phyloP scores from a whole-genome alignment of 2,888 invertebrate species.

The Dastarcus helophoroides region DNA sequence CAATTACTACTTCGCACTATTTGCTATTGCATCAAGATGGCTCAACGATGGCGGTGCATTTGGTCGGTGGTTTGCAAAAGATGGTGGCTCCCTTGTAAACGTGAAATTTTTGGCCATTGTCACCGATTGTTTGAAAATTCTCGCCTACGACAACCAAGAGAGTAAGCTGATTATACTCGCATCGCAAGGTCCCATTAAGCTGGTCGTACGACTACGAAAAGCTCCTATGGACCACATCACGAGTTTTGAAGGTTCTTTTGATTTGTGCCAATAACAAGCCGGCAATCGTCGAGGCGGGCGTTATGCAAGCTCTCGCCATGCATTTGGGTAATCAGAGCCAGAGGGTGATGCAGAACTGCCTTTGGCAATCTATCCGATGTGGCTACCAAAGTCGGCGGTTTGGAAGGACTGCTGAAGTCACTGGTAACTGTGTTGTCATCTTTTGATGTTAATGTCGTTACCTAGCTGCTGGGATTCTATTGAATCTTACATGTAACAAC shows the following conservation, averaged over 20 bases:
- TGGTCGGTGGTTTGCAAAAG: slow-evolving; percentile 96
- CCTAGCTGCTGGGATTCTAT: slow-evolving; percentile 97
- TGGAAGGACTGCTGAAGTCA: slow-evolving; percentile 76
- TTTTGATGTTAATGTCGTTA: slow-evolving; percentile 92
- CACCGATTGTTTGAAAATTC: slow-evolving; percentile 96
- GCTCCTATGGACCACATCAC: slow-evolving; percentile 94
- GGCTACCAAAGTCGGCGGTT: slow-evolving; percentile 89
- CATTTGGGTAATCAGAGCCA: slow-evolving; percentile 89
- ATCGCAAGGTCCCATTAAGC: slow-evolving; percentile 89
- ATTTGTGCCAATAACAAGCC: slow-evolving; percentile 99
- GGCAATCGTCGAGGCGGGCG: slow-evolving; percentile 95
- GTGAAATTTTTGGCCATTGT: slow-evolving; percentile 97
- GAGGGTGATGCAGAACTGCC: slow-evolving; percentile 90
- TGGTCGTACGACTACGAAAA: slow-evolving; percentile 97
- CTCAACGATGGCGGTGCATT: slow-evolving; percentile 93
- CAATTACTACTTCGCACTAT: slow-evolving; percentile 97
- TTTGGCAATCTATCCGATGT: slow-evolving; percentile 98
- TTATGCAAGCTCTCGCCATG: slow-evolving; percentile 95
- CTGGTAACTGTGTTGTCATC: slow-evolving; percentile 83
- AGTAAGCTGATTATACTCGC: slow-evolving; percentile 94
- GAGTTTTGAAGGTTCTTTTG: slow-evolving; percentile 93
- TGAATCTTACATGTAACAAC: slow-evolving; percentile 99
- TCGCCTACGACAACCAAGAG: slow-evolving; percentile 96
- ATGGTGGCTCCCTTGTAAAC: slow-evolving; percentile 94
- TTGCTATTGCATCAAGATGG: slow-evolving; percentile 92